Evolutionary conservation across 2,797 vertebrate species (phyloP).

Genomic region (Lagothrix lagotricha): DNA sequence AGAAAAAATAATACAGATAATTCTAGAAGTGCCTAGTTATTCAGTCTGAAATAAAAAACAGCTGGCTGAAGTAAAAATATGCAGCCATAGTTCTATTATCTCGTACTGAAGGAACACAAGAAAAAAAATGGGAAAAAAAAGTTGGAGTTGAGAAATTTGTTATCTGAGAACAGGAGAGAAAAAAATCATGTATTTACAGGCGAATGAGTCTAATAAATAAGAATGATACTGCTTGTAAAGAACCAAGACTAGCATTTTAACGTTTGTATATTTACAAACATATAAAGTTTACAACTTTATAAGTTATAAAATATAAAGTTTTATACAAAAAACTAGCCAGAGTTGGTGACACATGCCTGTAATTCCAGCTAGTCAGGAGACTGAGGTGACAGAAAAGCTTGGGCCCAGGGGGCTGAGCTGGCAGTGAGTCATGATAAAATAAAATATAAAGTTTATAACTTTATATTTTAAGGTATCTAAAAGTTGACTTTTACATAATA

Average conservation of each 20-base stretch:
- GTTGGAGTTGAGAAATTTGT: not conserved
- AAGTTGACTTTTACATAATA: constrained; percentile 5
- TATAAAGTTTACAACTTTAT: not conserved
- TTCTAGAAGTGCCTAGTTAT: not conserved
- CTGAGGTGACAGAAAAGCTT: too few relatives aligned
- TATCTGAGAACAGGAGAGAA: not conserved
- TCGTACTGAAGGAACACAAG: not conserved
- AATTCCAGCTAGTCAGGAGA: too few relatives aligned
- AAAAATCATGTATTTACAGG: not conserved
- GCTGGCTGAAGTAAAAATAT: not conserved
- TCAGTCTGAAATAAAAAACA: constrained; percentile 29
- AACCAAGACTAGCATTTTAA: not conserved
- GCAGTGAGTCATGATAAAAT: too few relatives aligned
- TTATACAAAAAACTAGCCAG: not conserved
- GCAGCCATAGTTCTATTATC: not conserved
- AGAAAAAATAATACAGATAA: not conserved
- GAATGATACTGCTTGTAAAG: not conserved
- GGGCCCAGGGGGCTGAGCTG: too few relatives aligned
- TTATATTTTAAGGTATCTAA: not conserved
- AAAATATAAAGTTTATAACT: not conserved
- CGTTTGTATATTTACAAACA: not conserved
- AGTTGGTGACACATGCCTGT: too few relatives aligned
- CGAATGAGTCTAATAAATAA: not conserved
- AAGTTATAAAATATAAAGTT: not conserved
- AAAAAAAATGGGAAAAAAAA: not conserved